phyloP scores from a whole-genome alignment of 2,113 vertebrate genomes.

The Megalops atlanticus region DNA sequence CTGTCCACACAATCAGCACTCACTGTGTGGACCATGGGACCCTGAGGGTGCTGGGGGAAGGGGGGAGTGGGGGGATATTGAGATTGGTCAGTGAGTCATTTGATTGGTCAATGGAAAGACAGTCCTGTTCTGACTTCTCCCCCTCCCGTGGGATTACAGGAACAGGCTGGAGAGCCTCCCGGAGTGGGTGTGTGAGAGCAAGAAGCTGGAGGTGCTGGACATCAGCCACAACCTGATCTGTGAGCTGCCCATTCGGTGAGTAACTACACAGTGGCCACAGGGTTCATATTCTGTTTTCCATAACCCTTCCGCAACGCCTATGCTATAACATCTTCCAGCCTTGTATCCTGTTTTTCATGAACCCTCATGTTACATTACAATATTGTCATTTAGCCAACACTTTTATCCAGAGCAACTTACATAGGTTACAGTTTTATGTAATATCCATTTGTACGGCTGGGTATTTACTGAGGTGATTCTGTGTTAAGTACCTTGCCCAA shows the following conservation, averaged over 20 bases:
- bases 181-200: slow-evolving; percentile 91
- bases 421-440: no score
- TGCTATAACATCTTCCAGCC: no score
- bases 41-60: no score
- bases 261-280: background rate
- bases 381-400: no score
- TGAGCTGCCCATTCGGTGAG: slow-evolving; percentile 90
- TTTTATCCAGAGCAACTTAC: no score
- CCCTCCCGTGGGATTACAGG: slow-evolving; percentile 61
- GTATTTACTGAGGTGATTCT: no score
- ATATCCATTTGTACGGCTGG: no score
- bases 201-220: slow-evolving; percentile 92
- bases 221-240: slow-evolving; percentile 87
- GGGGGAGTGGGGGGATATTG: no score
- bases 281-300: background rate
- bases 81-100: background rate
- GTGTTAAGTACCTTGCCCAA: no score
- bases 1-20: background rate
- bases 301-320: background rate
- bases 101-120: background rate
- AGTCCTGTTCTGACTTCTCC: background rate
- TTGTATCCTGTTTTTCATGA: no score
- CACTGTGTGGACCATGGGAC: background rate
- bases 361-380: no score
- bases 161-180: slow-evolving; percentile 88